Evolutionary conservation across 2,888 invertebrate species (phyloP), one percentile per base, ranked within the genome.

Genomic region (Plagiodera versicolora): DNA sequence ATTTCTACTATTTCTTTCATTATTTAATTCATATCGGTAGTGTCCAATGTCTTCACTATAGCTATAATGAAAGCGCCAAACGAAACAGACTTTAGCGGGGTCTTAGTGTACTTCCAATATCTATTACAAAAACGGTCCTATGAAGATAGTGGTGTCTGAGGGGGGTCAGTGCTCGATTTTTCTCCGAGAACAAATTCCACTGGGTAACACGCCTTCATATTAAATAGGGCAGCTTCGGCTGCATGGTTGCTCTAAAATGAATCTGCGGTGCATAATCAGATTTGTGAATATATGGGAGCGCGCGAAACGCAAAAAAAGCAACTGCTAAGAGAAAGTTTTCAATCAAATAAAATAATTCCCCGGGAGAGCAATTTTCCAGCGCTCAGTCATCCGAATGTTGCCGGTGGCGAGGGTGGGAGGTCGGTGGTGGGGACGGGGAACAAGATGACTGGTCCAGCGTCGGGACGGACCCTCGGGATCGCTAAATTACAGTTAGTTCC

Each of bases 331-430:
- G 78, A 79, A 79, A 79, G 79, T 82, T 83, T 83, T 83, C 85
- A 86, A 86, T 86, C 86, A 85, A 86, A 87, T 86, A 86, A 86
- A 86, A 86, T 86, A 86, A 87, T 87, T 87, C 86, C 87, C 86
- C 87, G 75, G 80, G 86, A 85, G 87, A 84, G 85, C 85, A 85
- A 86, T 87, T 86, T 85, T 84, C 84, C 85, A 84, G 83, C 85
- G 85, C 75, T 79, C 79, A 80, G 79, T 80, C 80, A 80, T 80
- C 79, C 78, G 78, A 78, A 79, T 78, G 39, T 39, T 39, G 39
- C 39, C 39, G 14, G 39, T 39, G 14, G 39, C 14, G 6, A 9
- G 32, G 32, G 32, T 10, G 11, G 5, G 32, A 11, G 32, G 11
- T 28, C 4, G 28, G 9, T 28, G 32, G 68, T 71, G 72, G 54